Percentiles rank a stretch among this genome's conserved stretches.
Conservation (phyloP, 1,140 invertebrate genomes). For the Bicyclus anynana region DNA sequence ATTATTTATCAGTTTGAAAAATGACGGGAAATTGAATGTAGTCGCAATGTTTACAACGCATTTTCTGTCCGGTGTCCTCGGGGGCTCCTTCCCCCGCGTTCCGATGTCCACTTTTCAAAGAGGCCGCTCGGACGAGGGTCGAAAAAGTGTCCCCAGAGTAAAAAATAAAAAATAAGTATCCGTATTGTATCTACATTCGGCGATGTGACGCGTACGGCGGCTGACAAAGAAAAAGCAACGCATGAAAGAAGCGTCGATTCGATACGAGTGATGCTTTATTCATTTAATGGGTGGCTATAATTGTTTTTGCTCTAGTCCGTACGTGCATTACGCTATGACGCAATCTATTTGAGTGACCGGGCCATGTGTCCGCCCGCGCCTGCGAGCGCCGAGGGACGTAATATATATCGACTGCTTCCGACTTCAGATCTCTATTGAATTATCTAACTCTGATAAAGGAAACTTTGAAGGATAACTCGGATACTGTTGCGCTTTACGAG, state of each 20-base stretch:
- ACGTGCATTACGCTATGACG: slow-evolving; percentile 58
- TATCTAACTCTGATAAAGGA: slow-evolving; percentile 40
- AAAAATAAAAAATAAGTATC: slow-evolving; percentile 76
- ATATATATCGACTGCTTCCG: slow-evolving; percentile 37
- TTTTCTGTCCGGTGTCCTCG: slow-evolving; percentile 74
- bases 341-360: slow-evolving; percentile 66
- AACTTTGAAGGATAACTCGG: slow-evolving; percentile 27
- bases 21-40: slow-evolving; percentile 79
- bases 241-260: slow-evolving; percentile 42
- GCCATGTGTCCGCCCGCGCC: slow-evolving; percentile 45
- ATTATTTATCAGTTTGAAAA: slow-evolving; percentile 80
- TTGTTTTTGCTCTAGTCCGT: slow-evolving; percentile 57
- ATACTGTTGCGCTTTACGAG: slow-evolving; percentile 7
- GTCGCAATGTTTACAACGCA: slow-evolving; percentile 78
- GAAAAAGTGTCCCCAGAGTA: slow-evolving; percentile 76
- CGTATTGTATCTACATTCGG: slow-evolving; percentile 66
- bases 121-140: slow-evolving; percentile 76
- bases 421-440: slow-evolving; percentile 49
- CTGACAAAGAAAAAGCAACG: slow-evolving; percentile 63
- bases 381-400: slow-evolving; percentile 33
- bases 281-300: slow-evolving; percentile 56
- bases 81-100: slow-evolving; percentile 73
- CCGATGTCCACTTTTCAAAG: slow-evolving; percentile 78
- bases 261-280: slow-evolving; percentile 54
- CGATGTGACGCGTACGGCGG: slow-evolving; percentile 54